Evolutionary conservation across 2,888 invertebrate species (phyloP).

Genomic region (Agriotes lineatus): DNA sequence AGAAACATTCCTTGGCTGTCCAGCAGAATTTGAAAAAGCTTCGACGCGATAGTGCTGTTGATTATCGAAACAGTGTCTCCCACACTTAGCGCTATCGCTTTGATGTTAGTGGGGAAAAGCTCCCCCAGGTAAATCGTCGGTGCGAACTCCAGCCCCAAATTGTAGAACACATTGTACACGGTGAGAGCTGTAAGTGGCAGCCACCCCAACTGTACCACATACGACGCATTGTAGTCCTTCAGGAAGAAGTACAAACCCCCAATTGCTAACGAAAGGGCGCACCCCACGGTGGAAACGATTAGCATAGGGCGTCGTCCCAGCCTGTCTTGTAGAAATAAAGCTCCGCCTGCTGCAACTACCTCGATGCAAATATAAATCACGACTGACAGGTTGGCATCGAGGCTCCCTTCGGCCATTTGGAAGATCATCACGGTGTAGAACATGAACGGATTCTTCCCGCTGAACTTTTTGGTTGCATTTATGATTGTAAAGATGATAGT

Average conservation of each 20-base stretch:
- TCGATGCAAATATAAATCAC: slow-evolving; percentile 72
- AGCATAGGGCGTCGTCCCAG: slow-evolving; percentile 75
- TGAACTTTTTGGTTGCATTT: slow-evolving; percentile 73
- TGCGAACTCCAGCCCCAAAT: slow-evolving; percentile 68
- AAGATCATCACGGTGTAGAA: slow-evolving; percentile 76
- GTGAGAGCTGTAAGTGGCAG: slow-evolving; percentile 67
- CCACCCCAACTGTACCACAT: slow-evolving; percentile 63
- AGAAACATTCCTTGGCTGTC: slow-evolving; percentile 73
- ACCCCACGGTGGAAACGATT: slow-evolving; percentile 68
- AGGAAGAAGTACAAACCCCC: slow-evolving; percentile 66
- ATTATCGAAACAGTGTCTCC: slow-evolving; percentile 68
- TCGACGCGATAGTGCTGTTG: slow-evolving; percentile 66
- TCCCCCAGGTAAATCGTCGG: slow-evolving; percentile 69
- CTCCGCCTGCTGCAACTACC: slow-evolving; percentile 70
- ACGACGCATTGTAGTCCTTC: slow-evolving; percentile 61
- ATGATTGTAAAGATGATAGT: slow-evolving; percentile 72
- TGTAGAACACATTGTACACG: slow-evolving; percentile 68
- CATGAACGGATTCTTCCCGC: slow-evolving; percentile 74
- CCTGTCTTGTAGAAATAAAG: slow-evolving; percentile 72
- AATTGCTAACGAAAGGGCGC: slow-evolving; percentile 63
- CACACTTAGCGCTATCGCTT: slow-evolving; percentile 70
- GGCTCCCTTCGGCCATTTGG: slow-evolving; percentile 64
- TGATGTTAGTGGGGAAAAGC: slow-evolving; percentile 69
- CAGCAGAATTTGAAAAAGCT: slow-evolving; percentile 68
- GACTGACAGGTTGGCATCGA: slow-evolving; percentile 70